Percentiles rank a stretch among this genome's conserved stretches.
phyloP scores from a whole-genome alignment of 2,888 invertebrate species.

The Mycalesis mineus region DNA sequence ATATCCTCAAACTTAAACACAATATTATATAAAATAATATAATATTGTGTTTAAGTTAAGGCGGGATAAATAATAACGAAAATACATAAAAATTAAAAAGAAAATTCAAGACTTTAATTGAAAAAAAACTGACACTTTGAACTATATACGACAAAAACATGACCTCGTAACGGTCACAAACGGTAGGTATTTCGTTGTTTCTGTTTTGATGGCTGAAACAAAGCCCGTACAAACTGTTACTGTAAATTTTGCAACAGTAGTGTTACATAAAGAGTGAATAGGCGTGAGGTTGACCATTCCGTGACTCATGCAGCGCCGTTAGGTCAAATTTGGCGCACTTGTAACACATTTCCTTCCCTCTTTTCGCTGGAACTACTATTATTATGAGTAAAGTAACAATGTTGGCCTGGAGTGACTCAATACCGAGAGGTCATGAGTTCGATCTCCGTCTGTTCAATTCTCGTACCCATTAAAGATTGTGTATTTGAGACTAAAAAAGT shows the following conservation, averaged over 20 bases:
- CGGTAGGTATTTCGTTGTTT: constrained; percentile 39
- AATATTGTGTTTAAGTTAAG: too few species aligned
- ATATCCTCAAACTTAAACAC: too few species aligned
- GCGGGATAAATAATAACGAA: too few species aligned
- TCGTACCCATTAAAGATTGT: too few species aligned
- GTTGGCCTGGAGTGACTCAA: too few species aligned
- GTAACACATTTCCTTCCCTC: constrained; percentile 3
- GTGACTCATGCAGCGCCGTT: constrained; percentile 54
- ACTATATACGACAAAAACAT: constrained; percentile 18
- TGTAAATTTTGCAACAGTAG: constrained; percentile 64
- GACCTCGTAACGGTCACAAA: constrained; percentile 51
- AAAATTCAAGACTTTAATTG: too few species aligned
- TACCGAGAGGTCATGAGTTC: too few species aligned
- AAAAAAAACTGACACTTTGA: neutral
- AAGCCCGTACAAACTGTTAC: constrained; percentile 50
- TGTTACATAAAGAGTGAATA: constrained; percentile 58
- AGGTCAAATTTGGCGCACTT: constrained; percentile 39
- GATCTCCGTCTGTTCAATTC: too few species aligned
- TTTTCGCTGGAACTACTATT: neutral
- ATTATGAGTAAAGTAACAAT: neutral
- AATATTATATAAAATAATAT: too few species aligned
- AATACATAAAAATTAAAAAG: too few species aligned
- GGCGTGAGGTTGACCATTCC: constrained; percentile 34
- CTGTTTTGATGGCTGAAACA: constrained; percentile 48
- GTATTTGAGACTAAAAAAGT: too few species aligned